Conservation (phyloP, 2,888 invertebrate genomes). For the Octodonta nipae region DNA sequence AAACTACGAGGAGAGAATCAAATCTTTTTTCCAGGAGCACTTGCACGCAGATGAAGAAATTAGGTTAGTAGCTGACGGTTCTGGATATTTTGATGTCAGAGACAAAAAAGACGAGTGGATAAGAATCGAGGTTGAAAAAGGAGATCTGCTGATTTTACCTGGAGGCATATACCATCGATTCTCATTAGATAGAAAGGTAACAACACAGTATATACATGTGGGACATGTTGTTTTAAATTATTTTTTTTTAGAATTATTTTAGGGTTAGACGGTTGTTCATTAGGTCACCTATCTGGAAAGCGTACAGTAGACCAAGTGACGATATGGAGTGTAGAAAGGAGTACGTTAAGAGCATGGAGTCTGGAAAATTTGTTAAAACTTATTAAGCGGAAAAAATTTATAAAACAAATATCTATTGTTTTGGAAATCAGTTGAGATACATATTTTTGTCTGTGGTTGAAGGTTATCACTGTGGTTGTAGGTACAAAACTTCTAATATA, state of each 20-base stretch:
- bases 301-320: conserved; percentile 81
- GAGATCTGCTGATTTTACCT: conserved; percentile 85
- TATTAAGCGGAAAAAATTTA: too few species aligned
- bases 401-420: too few species aligned
- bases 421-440: too few species aligned
- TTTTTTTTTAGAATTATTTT: conserved; percentile 63
- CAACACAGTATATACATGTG: too few species aligned
- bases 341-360: conserved; percentile 8
- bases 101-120: conserved; percentile 78
- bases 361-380: conserved; percentile 24
- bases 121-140: conserved; percentile 67
- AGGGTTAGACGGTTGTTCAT: conserved; percentile 79
- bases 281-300: conserved; percentile 87
- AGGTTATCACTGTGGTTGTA: too few species aligned
- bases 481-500: too few species aligned
- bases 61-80: conserved; percentile 73
- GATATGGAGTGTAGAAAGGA: conserved; percentile 49
- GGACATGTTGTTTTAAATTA: too few species aligned
- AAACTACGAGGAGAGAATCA: conserved; percentile 77
- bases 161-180: conserved; percentile 95
- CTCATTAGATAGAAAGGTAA: conserved; percentile 70
- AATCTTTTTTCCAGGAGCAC: conserved; percentile 82
- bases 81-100: conserved; percentile 92
- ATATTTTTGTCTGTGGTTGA: too few species aligned
- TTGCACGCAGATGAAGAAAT: conserved; percentile 95